These are phyloP conservation scores for Aradophagus sp. DNA, from an alignment of 1,140 invertebrate genomes.

Conservation along the genomic window DNA sequence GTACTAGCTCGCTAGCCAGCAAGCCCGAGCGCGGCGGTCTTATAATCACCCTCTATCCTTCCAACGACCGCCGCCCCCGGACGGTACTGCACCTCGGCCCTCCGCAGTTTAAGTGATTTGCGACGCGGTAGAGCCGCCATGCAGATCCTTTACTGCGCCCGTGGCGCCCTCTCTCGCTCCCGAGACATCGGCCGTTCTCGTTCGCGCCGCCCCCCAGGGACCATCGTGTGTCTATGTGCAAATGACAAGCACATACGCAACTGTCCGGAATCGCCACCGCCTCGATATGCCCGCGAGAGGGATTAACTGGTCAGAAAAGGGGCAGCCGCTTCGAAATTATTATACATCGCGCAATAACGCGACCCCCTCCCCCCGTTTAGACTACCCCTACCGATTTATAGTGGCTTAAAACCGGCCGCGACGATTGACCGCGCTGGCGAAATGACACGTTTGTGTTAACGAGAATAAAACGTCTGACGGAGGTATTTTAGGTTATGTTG, in stretches of 20 bases:
- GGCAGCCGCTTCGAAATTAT: constrained; percentile 43
- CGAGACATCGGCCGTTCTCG: constrained; percentile 8
- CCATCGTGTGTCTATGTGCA: constrained; percentile 8
- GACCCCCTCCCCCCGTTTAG: too few relatives aligned
- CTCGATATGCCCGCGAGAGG: constrained; percentile 51
- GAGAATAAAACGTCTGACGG: too few relatives aligned
- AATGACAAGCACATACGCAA: constrained; percentile 39
- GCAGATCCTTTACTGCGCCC: constrained; percentile 71
- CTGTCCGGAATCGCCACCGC: constrained; percentile 24
- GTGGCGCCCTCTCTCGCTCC: constrained; percentile 27
- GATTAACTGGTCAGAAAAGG: constrained; percentile 53
- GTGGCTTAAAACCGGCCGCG: constrained; percentile 23
- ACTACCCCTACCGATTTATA: constrained; percentile 20
- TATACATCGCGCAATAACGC: constrained; percentile 48
- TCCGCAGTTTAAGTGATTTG: constrained; percentile 75
- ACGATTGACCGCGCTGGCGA: too few relatives aligned
- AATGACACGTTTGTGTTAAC: too few relatives aligned
- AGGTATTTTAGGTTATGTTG: too few relatives aligned
- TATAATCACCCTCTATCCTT: constrained; percentile 73
- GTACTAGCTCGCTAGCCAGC: constrained; percentile 65
- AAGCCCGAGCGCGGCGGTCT: constrained; percentile 71
- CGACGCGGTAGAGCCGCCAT: constrained; percentile 74
- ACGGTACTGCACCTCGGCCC: constrained; percentile 50
- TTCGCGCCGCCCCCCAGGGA: neutral
- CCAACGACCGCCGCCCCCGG: constrained; percentile 53